Evolutionary conservation across 2,113 vertebrate genomes (phyloP).

Genomic region (Otus sunia): DNA sequence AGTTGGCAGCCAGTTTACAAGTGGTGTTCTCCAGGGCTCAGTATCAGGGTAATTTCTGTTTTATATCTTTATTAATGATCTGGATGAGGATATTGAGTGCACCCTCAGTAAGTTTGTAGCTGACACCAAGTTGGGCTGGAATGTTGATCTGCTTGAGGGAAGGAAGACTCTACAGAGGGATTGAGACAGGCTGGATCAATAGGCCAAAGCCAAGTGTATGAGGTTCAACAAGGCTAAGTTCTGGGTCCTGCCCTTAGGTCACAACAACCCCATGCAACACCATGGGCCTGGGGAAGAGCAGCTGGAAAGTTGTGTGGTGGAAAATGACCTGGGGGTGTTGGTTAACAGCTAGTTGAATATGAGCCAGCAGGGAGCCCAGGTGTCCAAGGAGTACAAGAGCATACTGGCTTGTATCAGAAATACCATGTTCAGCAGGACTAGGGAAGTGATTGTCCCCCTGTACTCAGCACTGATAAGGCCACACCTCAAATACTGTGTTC

Average conservation of each 20-base stretch:
- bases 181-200: neutral
- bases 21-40: neutral
- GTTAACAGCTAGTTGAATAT: neutral
- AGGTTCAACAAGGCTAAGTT: neutral
- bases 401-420: too few species aligned
- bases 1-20: rapidly evolving
- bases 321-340: neutral
- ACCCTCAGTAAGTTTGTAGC: neutral
- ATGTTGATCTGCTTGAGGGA: neutral
- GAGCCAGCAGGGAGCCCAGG: neutral
- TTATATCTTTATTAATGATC: neutral
- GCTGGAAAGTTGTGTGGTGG: rapidly evolving
- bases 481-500: too few species aligned
- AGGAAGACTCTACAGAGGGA: neutral
- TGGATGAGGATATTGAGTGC: rapidly evolving
- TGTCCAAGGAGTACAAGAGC: too few species aligned
- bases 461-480: too few species aligned
- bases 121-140: neutral
- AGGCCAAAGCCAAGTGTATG: neutral
- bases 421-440: too few species aligned
- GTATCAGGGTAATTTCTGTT: neutral
- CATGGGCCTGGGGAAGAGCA: neutral
- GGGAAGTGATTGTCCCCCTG: too few species aligned
- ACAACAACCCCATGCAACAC: neutral
- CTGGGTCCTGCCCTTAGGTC: rapidly evolving